Base-by-base conservation (phyloP, 2,888 invertebrate genomes). In the Spilosoma lubricipeda region DNA sequence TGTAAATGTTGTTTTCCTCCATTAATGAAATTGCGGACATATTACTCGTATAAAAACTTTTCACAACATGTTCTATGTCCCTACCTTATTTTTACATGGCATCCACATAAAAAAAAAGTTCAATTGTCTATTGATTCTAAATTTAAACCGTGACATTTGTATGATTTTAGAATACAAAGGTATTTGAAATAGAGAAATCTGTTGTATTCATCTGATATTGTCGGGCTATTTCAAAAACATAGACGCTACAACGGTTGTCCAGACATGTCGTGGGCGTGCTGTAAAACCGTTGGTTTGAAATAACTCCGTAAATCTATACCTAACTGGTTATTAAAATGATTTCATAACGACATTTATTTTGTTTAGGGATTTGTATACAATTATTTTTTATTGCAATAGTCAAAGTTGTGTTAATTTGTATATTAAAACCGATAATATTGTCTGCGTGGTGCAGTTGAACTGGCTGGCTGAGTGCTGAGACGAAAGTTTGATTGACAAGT, bases 321-420 rank as follows among this genome's bases (percentile, higher is more conserved):
- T 65, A 56, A 13, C 30, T 15, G 63, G 63, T 76, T 74, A 77
- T 80, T 82, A 80, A 81, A 86, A 86, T 87, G 87, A 87, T 77
- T 79, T 82, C 74, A 72, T 81, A 79, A 74, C 71, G 45, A 52
- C 64, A 64, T 69, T 39, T 65, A 69, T 64, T 15, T 52, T 73
- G 65, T 63, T 45, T 30, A 27, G 27, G 39, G 1, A 5, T 56
- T 13, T 39, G 45, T 56, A 39, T n/a, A 15, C n/a, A 33, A 64
- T 20, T 18, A 63, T 20, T 52, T 33, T 48, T 15, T n/a, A 64
- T 13, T 33, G 63, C 30, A 30, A 23, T 33, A 11, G 33, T 33
- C 13, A 59, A 59, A 52, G 33, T 33, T 36, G 67, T n/a, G n/a
- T n/a, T 8, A 48, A 48, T 48, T 18, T 48, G 48, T 48, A 18